Evolutionary conservation across 2,888 invertebrate genomes (phyloP).

Genomic region (Leptinotarsa tumamoca): DNA sequence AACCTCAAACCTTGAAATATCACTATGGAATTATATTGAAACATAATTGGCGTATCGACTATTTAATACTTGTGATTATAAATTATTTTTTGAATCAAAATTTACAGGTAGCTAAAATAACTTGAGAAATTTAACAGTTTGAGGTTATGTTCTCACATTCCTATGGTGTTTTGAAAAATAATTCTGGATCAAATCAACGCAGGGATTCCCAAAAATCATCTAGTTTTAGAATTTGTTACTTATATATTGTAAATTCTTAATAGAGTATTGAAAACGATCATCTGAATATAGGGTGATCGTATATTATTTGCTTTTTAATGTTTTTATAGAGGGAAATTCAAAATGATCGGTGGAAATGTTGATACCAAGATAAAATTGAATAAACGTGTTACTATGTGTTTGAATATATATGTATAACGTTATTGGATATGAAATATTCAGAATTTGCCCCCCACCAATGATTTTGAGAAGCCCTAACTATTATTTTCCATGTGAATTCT

Average conservation of each 20-base stretch:
- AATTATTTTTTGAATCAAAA: too few species aligned
- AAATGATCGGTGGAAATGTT: constrained; percentile 1
- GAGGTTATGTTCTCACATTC: constrained; percentile 36
- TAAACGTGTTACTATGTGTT: background rate
- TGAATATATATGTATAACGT: background rate
- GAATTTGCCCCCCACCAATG: background rate
- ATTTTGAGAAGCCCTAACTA: constrained; percentile 45
- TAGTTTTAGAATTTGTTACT: constrained; percentile 59
- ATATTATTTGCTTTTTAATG: constrained; percentile 57
- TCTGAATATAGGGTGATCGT: constrained; percentile 46
- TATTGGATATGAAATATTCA: constrained; percentile 6
- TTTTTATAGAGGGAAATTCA: constrained; percentile 34
- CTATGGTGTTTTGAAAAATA: constrained; percentile 28
- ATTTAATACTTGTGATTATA: too few species aligned
- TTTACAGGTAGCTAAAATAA: background rate
- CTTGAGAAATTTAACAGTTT: constrained; percentile 23
- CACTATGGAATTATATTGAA: background rate
- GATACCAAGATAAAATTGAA: background rate
- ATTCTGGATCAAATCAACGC: constrained; percentile 23
- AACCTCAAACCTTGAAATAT: constrained; percentile 12
- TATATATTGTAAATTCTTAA: constrained; percentile 56
- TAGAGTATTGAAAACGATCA: constrained; percentile 52
- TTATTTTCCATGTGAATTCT: constrained; percentile 66
- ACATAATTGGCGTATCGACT: background rate
- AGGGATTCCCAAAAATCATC: constrained; percentile 40